Evolutionary conservation across 23 tunicate genomes (phyloP).

Genomic region (Styela plicata): DNA sequence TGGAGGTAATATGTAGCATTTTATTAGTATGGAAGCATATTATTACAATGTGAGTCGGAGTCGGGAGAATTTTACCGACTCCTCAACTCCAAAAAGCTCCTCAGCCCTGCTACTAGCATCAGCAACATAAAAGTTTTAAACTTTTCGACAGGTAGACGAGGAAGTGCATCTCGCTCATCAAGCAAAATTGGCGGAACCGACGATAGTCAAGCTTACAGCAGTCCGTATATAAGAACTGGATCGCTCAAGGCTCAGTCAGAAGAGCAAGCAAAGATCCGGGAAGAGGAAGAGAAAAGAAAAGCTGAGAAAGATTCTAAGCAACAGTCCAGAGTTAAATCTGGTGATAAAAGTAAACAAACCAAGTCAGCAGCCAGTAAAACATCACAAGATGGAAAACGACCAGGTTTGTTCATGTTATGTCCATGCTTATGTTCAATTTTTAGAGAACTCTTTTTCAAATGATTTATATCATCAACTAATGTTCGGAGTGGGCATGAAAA

Average conservation of each 20-base stretch:
- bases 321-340: constrained; percentile 47
- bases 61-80: too few relatives aligned
- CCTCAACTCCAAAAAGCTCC: too few relatives aligned
- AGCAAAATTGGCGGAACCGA: constrained; percentile 53
- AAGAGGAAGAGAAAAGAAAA: constrained; percentile 63
- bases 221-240: constrained; percentile 66
- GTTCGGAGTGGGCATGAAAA: too few relatives aligned
- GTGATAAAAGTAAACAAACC: constrained; percentile 30
- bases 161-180: constrained; percentile 86
- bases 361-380: constrained; percentile 75
- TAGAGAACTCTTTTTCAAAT: too few relatives aligned
- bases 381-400: constrained; percentile 68
- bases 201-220: constrained; percentile 61
- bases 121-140: too few relatives aligned
- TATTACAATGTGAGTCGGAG: too few relatives aligned
- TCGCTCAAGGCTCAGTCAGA: constrained; percentile 74
- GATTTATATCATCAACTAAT: too few relatives aligned
- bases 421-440: too few relatives aligned
- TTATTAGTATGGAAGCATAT: too few relatives aligned
- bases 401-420: too few relatives aligned
- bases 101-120: too few relatives aligned
- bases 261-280: constrained; percentile 48
- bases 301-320: constrained; percentile 59
- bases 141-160: constrained; percentile 53
- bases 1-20: too few relatives aligned